Conservation (phyloP, 2,888 invertebrate genomes). For the Autographa gamma region DNA sequence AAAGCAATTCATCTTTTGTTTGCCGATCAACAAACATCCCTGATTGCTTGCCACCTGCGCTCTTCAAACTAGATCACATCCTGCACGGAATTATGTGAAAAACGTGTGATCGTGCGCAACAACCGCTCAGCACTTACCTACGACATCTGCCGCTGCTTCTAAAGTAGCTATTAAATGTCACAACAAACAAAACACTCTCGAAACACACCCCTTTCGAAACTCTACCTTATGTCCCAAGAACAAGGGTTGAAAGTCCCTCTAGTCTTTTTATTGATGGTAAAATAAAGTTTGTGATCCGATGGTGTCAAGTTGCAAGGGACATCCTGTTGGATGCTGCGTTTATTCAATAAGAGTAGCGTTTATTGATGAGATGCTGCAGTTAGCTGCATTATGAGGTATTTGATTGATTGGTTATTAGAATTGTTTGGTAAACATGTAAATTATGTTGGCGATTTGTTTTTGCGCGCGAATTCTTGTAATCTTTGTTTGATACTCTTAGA, state of each 20-base stretch:
- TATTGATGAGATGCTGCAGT: slow-evolving; percentile 44
- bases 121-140: slow-evolving; percentile 45
- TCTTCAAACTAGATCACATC: slow-evolving; percentile 71
- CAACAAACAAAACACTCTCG: slow-evolving; percentile 19
- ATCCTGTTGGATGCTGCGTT: slow-evolving; percentile 57
- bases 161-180: slow-evolving; percentile 53
- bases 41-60: slow-evolving; percentile 66
- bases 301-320: slow-evolving; percentile 60
- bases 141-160: slow-evolving; percentile 43
- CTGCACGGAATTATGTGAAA: slow-evolving; percentile 66
- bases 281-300: slow-evolving; percentile 24
- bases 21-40: slow-evolving; percentile 50
- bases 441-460: neutral
- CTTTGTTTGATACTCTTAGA: neutral
- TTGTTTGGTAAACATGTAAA: slow-evolving; percentile 5
- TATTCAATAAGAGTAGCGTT: slow-evolving; percentile 39
- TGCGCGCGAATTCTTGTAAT: neutral
- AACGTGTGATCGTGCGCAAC: slow-evolving; percentile 74
- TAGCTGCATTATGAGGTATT: slow-evolving; percentile 10
- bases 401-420: neutral
- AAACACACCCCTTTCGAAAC: neutral
- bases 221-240: neutral
- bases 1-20: slow-evolving; percentile 33
- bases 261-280: slow-evolving; percentile 17
- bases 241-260: slow-evolving; percentile 31